Evolutionary conservation across 2,113 vertebrate species (phyloP).

Genomic region (Electrona antarctica): DNA sequence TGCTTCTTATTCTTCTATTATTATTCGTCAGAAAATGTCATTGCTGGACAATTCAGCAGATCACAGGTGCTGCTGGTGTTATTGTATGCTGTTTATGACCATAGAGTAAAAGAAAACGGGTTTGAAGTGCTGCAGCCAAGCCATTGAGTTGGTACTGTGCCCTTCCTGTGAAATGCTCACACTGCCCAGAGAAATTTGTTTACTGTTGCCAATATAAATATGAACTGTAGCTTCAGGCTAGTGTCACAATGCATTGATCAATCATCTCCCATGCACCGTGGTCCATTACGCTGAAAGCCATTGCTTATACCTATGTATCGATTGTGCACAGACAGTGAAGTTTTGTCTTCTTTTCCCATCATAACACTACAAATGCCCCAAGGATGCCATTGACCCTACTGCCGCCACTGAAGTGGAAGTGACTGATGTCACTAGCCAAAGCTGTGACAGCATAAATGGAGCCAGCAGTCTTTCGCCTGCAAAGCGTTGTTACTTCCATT

Average conservation of each 20-base stretch:
- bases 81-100: too few species aligned
- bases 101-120: too few species aligned
- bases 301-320: slow-evolving; percentile 32
- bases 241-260: slow-evolving; percentile 46
- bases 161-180: background rate
- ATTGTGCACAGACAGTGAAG: slow-evolving; percentile 20
- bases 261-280: slow-evolving; percentile 10
- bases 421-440: background rate
- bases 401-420: background rate
- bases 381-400: background rate
- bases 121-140: too few species aligned
- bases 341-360: background rate
- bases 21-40: too few species aligned
- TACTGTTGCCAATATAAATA: slow-evolving; percentile 23
- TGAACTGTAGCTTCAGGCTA: slow-evolving; percentile 37
- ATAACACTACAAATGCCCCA: background rate
- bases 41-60: too few species aligned
- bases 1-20: too few species aligned
- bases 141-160: background rate
- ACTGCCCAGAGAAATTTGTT: slow-evolving; percentile 26
- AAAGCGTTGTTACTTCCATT: slow-evolving; percentile 26
- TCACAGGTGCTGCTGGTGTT: too few species aligned
- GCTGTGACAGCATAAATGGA: slow-evolving; percentile 1
- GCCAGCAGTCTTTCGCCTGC: slow-evolving; percentile 42
- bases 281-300: slow-evolving; percentile 45